Evolutionary conservation across 2,888 invertebrate genomes (phyloP).

Genomic region (Mythimna vitellina): DNA sequence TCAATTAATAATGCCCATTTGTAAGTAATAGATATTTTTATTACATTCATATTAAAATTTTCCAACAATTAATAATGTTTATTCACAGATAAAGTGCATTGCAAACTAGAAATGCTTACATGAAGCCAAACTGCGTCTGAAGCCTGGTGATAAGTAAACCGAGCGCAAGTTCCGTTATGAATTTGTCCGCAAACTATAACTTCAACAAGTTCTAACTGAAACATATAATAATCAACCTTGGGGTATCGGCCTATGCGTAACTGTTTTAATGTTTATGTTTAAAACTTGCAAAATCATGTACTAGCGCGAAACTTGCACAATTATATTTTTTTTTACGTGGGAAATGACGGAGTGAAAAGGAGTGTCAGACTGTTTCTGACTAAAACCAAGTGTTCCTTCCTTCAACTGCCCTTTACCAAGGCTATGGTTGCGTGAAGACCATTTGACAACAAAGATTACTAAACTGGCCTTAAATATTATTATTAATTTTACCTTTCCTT

Average conservation of each 20-base stretch:
- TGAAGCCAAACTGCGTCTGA: slow-evolving; percentile 53
- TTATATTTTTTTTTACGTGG: background rate
- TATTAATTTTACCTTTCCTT: background rate
- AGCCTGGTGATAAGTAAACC: slow-evolving; percentile 63
- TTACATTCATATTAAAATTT: background rate
- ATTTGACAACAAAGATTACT: background rate
- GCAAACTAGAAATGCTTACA: slow-evolving; percentile 46
- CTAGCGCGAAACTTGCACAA: background rate
- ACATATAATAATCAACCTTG: slow-evolving; percentile 42
- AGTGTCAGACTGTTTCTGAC: no score
- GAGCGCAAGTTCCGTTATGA: slow-evolving; percentile 64
- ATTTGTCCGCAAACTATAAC: slow-evolving; percentile 64
- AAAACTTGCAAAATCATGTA: background rate
- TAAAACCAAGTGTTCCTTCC: no score
- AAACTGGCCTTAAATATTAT: background rate
- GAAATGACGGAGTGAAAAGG: no score
- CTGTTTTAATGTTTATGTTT: slow-evolving; percentile 3
- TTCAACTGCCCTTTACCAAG: no score
- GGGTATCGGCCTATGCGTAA: background rate
- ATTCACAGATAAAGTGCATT: slow-evolving; percentile 22
- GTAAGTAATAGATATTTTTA: background rate
- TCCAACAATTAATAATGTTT: background rate
- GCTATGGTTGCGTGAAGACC: background rate
- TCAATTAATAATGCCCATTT: background rate
- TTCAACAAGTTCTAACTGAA: slow-evolving; percentile 56